Evolutionary conservation across 2,113 vertebrate species (phyloP).

Genomic region (Podocnemis expansa): DNA sequence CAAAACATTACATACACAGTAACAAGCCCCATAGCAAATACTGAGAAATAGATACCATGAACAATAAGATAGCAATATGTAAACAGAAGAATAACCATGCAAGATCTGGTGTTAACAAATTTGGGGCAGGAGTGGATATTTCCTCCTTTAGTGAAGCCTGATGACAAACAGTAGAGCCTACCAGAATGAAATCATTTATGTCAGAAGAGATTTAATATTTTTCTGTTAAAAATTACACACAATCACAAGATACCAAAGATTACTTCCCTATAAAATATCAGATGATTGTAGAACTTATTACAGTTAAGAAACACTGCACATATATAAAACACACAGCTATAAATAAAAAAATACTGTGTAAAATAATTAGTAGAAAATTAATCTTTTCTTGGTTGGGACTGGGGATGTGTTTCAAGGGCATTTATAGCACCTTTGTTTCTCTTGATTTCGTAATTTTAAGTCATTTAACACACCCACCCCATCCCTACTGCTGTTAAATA

Average conservation of each 20-base stretch:
- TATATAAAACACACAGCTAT: conserved; percentile 53
- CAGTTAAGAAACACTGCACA: conserved; percentile 35
- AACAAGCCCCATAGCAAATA: conserved; percentile 73
- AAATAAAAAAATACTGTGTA: conserved; percentile 63
- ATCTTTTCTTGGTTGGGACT: conserved; percentile 15
- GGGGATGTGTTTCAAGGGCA: conserved; percentile 37
- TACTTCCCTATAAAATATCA: conserved; percentile 18
- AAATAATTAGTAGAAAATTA: conserved; percentile 38
- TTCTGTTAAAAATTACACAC: conserved; percentile 7
- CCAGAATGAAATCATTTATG: conserved; percentile 18
- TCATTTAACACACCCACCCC: background rate
- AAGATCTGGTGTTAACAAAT: conserved; percentile 52
- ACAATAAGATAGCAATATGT: conserved; percentile 70
- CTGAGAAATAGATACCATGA: conserved; percentile 65
- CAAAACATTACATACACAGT: conserved; percentile 77
- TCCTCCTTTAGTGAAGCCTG: background rate
- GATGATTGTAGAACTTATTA: conserved; percentile 20
- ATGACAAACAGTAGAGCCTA: conserved; percentile 42
- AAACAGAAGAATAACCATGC: conserved; percentile 69
- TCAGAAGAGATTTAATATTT: conserved; percentile 16
- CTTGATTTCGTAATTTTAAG: background rate
- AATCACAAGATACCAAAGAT: background rate
- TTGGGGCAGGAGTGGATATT: background rate
- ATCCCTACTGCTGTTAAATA: background rate
- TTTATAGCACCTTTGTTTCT: conserved; percentile 56